phyloP scores from a whole-genome alignment of 2,797 vertebrate genomes.

The Hephaestus fuliginosus region DNA sequence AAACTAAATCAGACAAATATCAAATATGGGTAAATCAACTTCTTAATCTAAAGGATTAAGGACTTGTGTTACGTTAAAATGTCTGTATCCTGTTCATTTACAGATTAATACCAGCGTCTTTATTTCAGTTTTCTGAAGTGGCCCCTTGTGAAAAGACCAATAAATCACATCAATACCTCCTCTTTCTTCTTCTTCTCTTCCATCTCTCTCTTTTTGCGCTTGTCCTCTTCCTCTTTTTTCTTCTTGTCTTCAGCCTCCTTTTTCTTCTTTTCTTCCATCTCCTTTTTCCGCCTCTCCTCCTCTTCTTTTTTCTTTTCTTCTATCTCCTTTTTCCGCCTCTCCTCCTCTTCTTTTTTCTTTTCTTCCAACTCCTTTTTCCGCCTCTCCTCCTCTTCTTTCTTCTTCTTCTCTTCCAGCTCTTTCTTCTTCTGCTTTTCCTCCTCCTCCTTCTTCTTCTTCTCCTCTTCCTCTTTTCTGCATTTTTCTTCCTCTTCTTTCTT shows the following conservation, averaged over 20 bases:
- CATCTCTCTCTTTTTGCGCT: conserved; percentile 48
- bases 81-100: conserved; percentile 17
- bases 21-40: conserved; percentile 32
- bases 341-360: conserved; percentile 54
- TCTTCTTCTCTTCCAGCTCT: conserved; percentile 28
- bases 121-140: conserved; percentile 30
- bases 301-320: conserved; percentile 55
- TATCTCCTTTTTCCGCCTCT: conserved; percentile 23
- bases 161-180: conserved; percentile 66
- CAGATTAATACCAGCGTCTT: not conserved
- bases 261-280: conserved; percentile 53
- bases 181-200: conserved; percentile 74
- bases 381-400: conserved; percentile 48
- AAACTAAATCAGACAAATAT: conserved; percentile 8
- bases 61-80: not conserved
- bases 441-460: conserved; percentile 38
- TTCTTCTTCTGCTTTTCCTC: conserved; percentile 49
- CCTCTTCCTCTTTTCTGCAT: conserved; percentile 43
- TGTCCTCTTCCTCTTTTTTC: conserved; percentile 54
- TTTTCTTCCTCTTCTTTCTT: conserved; percentile 49
- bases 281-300: conserved; percentile 40
- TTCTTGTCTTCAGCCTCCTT: conserved; percentile 43
- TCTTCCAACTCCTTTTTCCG: conserved; percentile 50
- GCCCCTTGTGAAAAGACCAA: not conserved
- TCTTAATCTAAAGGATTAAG: conserved; percentile 7